Evolutionary conservation across 2,888 invertebrate species (phyloP).

Genomic region (Tachina grossa): DNA sequence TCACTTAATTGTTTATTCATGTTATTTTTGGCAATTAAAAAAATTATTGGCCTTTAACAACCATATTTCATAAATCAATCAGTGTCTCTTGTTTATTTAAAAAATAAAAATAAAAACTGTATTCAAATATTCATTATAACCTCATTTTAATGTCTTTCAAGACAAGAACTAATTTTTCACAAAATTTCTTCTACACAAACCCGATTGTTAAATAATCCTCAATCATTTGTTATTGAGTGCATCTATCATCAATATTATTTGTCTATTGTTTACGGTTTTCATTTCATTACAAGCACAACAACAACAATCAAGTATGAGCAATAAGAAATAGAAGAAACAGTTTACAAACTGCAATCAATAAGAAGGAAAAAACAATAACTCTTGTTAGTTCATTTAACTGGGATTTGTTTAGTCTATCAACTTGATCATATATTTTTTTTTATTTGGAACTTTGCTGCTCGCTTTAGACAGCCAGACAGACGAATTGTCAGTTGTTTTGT

Average conservation of each 20-base stretch:
- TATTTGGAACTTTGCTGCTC: conserved; percentile 18
- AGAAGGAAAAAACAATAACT: conserved; percentile 47
- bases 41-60: neutral
- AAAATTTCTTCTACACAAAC: conserved; percentile 49
- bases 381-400: conserved; percentile 55
- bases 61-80: conserved; percentile 38
- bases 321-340: conserved; percentile 44
- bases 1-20: neutral
- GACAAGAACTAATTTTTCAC: conserved; percentile 18
- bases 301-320: neutral
- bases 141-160: conserved; percentile 30
- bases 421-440: conserved; percentile 31
- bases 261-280: conserved; percentile 60
- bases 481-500: conserved; percentile 61
- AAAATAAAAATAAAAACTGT: neutral
- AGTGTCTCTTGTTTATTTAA: conserved; percentile 10
- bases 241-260: conserved; percentile 65
- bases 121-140: conserved; percentile 30
- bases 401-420: conserved; percentile 23
- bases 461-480: conserved; percentile 33
- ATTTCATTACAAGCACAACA: conserved; percentile 10
- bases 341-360: conserved; percentile 52
- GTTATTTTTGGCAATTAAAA: conserved; percentile 27
- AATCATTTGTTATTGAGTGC: conserved; percentile 51
- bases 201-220: conserved; percentile 48